phyloP scores from a whole-genome alignment of 2,888 invertebrate genomes.

The Belgica antarctica region DNA sequence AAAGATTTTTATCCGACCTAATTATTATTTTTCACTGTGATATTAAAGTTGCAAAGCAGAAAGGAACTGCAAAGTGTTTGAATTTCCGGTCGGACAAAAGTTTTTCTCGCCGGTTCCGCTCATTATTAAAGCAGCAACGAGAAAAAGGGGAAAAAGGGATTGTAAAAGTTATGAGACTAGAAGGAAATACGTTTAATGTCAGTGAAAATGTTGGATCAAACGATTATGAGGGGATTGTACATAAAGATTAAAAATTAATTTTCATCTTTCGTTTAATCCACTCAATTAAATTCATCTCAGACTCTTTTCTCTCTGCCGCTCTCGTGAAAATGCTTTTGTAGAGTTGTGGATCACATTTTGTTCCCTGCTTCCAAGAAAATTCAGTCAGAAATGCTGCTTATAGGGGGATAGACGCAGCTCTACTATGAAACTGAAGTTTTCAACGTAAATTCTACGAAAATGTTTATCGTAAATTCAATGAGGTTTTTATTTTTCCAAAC shows the following conservation, averaged over 20 bases:
- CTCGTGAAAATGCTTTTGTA: conserved; percentile 18
- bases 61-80: background rate
- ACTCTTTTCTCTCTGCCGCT: conserved; percentile 11
- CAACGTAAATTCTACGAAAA: too few species aligned
- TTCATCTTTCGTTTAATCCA: background rate
- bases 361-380: background rate
- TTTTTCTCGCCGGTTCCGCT: background rate
- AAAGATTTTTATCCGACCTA: background rate
- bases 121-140: too few species aligned
- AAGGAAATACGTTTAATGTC: background rate
- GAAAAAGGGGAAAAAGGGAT: background rate
- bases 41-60: background rate
- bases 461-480: too few species aligned
- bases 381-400: background rate
- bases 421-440: too few species aligned
- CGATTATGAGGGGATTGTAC: background rate
- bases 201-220: background rate
- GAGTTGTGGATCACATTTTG: background rate
- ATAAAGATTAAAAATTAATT: background rate
- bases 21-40: background rate
- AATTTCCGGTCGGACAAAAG: background rate
- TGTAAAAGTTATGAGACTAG: background rate
- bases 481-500: too few species aligned
- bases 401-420: background rate
- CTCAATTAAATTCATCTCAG: background rate